A percentile compares a stretch with the other conserved stretches of the same genome.
phyloP scores from a whole-genome alignment of 2,113 vertebrate genomes.

The Motacilla tschutschensis region DNA sequence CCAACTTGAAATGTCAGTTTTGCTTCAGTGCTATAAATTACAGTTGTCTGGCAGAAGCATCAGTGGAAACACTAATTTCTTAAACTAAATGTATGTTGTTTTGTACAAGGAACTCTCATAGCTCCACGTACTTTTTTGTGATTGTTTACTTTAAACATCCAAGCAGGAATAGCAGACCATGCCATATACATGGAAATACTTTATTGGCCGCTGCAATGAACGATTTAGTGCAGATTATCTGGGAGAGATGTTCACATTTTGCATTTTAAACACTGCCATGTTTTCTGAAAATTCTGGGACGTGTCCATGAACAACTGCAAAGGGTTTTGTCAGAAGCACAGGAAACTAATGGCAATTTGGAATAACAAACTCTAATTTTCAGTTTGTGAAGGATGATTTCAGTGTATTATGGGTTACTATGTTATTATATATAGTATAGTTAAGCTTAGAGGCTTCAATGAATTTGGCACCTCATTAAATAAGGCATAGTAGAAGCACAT shows the following conservation, averaged over 20 bases:
- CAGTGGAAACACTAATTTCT: constrained; percentile 20
- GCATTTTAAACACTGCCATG: constrained; percentile 31
- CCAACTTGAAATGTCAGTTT: constrained; percentile 10
- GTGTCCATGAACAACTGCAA: constrained; percentile 21
- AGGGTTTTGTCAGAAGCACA: constrained; percentile 20
- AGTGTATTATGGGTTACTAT: not conserved
- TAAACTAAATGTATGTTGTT: constrained; percentile 43
- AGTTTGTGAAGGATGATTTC: not conserved
- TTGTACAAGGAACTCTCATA: constrained; percentile 8
- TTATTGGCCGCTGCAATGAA: constrained; percentile 26
- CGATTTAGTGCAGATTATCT: constrained; percentile 53
- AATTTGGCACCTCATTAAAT: not conserved
- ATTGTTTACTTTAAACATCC: constrained; percentile 55
- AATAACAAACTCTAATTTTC: constrained; percentile 1
- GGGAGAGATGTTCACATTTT: constrained; percentile 16
- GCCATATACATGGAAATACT: constrained; percentile 23
- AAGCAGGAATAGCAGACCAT: constrained; percentile 38
- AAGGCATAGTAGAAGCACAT: not conserved
- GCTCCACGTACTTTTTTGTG: constrained; percentile 16
- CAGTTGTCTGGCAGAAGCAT: constrained; percentile 14
- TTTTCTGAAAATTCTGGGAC: constrained; percentile 38
- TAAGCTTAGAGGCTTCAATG: not conserved
- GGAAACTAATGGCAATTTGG: constrained; percentile 27
- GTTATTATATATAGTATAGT: not conserved
- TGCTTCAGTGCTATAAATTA: constrained; percentile 17